Evolutionary conservation across 2,113 vertebrate species (phyloP).

Genomic region (Amphilophus citrinellus): DNA sequence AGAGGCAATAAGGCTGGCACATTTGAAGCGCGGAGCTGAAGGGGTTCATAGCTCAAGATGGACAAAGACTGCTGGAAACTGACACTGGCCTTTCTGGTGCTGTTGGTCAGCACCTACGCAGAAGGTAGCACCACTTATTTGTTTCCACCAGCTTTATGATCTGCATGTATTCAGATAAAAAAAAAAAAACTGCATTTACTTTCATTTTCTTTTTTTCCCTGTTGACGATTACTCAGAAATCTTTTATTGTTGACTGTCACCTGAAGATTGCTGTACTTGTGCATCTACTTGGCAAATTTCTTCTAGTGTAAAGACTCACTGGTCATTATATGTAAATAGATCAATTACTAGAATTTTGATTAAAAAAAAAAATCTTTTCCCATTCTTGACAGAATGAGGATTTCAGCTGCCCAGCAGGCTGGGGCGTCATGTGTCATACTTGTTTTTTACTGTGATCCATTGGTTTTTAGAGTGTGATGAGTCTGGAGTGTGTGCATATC

Average conservation of each 20-base stretch:
- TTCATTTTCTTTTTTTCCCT: neutral
- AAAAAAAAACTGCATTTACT: neutral
- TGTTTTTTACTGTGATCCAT: neutral
- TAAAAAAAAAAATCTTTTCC: neutral
- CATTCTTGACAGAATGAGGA: neutral
- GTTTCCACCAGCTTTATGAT: neutral
- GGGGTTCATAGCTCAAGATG: slow-evolving; percentile 29
- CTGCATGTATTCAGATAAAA: neutral
- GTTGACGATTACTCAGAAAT: too few species aligned
- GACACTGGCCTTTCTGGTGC: slow-evolving; percentile 42
- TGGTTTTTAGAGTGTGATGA: neutral
- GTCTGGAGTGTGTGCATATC: neutral
- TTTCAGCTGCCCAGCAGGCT: neutral
- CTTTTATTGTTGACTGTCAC: too few species aligned
- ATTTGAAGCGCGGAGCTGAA: slow-evolving; percentile 2
- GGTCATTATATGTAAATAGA: neutral
- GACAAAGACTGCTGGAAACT: slow-evolving; percentile 23
- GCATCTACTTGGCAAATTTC: neutral
- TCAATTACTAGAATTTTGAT: neutral
- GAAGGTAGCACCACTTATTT: slow-evolving; percentile 58
- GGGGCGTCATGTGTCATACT: neutral
- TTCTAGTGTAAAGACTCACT: neutral
- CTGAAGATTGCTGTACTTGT: too few species aligned
- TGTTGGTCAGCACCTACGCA: slow-evolving; percentile 3
- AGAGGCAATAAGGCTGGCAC: neutral